A percentile compares a stretch with the other conserved stretches of the same genome.
Conservation (phyloP, 64 coral and sea anemone genomes). For the Montipora efflorescens region DNA sequence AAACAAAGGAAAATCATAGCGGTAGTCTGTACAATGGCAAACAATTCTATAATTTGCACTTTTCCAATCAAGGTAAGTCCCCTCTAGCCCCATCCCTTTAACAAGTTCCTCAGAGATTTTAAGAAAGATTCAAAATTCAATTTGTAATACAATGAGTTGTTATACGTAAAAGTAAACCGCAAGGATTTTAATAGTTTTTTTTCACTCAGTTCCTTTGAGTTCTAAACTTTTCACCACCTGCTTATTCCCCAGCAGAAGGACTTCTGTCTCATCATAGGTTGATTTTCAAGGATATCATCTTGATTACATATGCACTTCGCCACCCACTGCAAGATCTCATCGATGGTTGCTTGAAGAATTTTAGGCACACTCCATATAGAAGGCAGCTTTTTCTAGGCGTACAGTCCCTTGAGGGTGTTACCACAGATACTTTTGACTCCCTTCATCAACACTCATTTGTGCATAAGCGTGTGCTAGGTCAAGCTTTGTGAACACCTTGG, state of each 20-base stretch:
- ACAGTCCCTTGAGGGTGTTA: constrained; percentile 70
- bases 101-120: background rate
- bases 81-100: background rate
- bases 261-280: too few species aligned
- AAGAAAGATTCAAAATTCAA: background rate
- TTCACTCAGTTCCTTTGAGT: background rate
- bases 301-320: constrained; percentile 14
- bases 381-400: constrained; percentile 33
- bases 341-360: constrained; percentile 62
- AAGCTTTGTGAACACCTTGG: background rate
- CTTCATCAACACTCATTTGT: background rate
- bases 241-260: too few species aligned
- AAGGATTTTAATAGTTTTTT: background rate
- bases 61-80: background rate
- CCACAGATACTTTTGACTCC: background rate
- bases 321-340: background rate
- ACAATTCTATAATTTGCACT: too few species aligned
- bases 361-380: constrained; percentile 44
- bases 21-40: too few species aligned
- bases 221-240: background rate
- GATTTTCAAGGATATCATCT: background rate
- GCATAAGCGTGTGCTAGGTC: background rate
- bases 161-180: background rate
- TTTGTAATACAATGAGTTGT: background rate
- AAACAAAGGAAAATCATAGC: background rate